Percentiles rank a stretch among this genome's conserved stretches.
phyloP scores from a whole-genome alignment of 2,797 vertebrate genomes.

The Tokudaia tokunoshimensis region DNA sequence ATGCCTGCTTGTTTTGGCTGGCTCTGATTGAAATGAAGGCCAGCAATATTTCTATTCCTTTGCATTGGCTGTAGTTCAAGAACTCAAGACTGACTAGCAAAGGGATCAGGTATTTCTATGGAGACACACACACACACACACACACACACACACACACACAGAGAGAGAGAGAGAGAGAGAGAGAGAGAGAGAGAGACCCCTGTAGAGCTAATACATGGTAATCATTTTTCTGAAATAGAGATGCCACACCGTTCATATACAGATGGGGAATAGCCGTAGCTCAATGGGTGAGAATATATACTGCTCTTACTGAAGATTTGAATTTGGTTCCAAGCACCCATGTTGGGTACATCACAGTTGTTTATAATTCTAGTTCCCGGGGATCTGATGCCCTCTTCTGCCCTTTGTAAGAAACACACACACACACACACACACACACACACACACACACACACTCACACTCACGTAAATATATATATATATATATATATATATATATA shows the following conservation, averaged over 20 bases:
- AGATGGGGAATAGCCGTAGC: background rate
- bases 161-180: too few relatives aligned
- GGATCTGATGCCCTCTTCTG: background rate
- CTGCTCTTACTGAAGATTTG: background rate
- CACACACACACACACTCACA: background rate
- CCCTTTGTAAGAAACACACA: background rate
- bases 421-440: background rate
- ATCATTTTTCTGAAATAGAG: background rate
- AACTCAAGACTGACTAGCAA: slow-evolving; percentile 52
- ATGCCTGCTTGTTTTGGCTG: slow-evolving; percentile 77
- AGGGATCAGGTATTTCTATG: slow-evolving; percentile 44
- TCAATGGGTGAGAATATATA: too few relatives aligned
- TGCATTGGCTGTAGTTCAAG: slow-evolving; percentile 74
- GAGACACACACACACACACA: background rate
- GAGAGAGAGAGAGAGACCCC: too few relatives aligned
- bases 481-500: too few relatives aligned
- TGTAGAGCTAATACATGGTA: fast-evolving
- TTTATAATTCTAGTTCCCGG: background rate
- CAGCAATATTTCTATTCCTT: slow-evolving; percentile 76
- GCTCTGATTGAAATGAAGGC: slow-evolving; percentile 25
- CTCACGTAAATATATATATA: too few relatives aligned
- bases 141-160: background rate
- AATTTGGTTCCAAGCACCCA: background rate
- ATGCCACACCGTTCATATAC: background rate
- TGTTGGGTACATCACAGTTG: background rate